Percentiles rank a stretch among this genome's conserved stretches.
phyloP scores from a whole-genome alignment of 1,140 invertebrate genomes.

The Trichomalopsis sarcophagae region DNA sequence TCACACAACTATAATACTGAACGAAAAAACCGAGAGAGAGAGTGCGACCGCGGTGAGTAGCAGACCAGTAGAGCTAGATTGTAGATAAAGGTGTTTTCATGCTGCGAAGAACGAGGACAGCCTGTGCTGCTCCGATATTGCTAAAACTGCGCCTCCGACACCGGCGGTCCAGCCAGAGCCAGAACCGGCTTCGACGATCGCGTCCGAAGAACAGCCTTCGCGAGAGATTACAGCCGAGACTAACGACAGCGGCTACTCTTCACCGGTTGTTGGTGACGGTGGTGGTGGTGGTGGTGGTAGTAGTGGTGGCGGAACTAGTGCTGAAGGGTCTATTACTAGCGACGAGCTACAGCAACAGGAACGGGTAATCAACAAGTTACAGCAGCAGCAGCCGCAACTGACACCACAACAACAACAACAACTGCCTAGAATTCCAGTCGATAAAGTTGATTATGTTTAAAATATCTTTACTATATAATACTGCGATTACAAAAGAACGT shows the following conservation, averaged over 20 bases:
- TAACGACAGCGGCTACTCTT: neutral
- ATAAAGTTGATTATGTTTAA: neutral
- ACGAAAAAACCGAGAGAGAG: neutral
- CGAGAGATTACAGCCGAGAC: neutral
- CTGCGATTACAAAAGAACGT: constrained; percentile 10
- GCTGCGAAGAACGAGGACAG: constrained; percentile 70
- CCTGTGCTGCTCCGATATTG: neutral
- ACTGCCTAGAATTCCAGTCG: constrained; percentile 25
- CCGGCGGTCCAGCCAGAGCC: neutral
- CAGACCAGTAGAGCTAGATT: constrained; percentile 71
- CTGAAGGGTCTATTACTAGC: neutral
- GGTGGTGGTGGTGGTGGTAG: neutral
- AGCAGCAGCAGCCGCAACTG: neutral
- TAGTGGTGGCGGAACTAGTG: neutral
- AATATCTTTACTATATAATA: neutral
- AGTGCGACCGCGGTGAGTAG: constrained; percentile 65
- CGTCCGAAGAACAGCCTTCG: neutral
- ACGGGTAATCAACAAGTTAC: constrained; percentile 67
- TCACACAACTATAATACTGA: neutral
- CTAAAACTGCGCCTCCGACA: neutral
- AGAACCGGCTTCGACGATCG: neutral
- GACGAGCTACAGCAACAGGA: constrained; percentile 65
- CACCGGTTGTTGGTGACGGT: neutral
- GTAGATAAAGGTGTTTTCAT: constrained; percentile 75
- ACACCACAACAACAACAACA: neutral